Percentiles rank a stretch among this genome's conserved stretches.
These are phyloP conservation scores for Geotrupes spiniger DNA, from an alignment of 2,888 invertebrate genomes.

Conservation along the genomic window DNA sequence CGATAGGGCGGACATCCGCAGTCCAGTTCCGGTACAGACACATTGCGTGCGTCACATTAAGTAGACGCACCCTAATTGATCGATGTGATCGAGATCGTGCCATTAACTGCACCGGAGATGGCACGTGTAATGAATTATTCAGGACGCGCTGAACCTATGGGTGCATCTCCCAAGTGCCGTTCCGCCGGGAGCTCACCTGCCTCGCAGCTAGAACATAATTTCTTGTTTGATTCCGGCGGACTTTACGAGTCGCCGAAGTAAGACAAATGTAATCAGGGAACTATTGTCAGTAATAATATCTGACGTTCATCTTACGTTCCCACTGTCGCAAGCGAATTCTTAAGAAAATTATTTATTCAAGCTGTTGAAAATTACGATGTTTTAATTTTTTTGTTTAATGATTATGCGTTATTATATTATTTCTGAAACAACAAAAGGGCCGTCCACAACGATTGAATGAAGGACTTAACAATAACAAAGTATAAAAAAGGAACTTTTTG, in stretches of 20 bases:
- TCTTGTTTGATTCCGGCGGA: conserved; percentile 10
- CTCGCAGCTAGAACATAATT: conserved; percentile 4
- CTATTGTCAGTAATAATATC: too few relatives aligned
- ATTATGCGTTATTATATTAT: too few relatives aligned
- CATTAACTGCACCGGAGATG: conserved; percentile 40
- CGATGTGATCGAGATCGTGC: conserved; percentile 36
- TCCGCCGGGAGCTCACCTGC: conserved; percentile 3
- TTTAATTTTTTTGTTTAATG: too few relatives aligned
- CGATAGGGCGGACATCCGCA: conserved; percentile 22
- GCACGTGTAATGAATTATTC: conserved; percentile 39
- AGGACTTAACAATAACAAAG: too few relatives aligned
- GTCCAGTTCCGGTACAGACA: conserved; percentile 35
- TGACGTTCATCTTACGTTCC: too few relatives aligned
- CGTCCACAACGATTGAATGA: too few relatives aligned
- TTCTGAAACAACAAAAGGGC: too few relatives aligned
- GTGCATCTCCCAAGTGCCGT: conserved; percentile 19
- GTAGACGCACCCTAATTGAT: conserved; percentile 39
- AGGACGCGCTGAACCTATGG: conserved; percentile 25
- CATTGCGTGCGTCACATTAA: conserved; percentile 38
- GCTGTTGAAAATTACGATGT: too few relatives aligned
- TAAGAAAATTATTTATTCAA: too few relatives aligned
- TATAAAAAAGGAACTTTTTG: too few relatives aligned
- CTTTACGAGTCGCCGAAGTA: conserved; percentile 10
- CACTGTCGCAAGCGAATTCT: too few relatives aligned
- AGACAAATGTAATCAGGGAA: conserved; percentile 2